A percentile compares a stretch with the other conserved stretches of the same genome.
These are phyloP conservation scores for Danionella dracula DNA, from an alignment of 2,797 vertebrate species.

Conservation along the genomic window DNA sequence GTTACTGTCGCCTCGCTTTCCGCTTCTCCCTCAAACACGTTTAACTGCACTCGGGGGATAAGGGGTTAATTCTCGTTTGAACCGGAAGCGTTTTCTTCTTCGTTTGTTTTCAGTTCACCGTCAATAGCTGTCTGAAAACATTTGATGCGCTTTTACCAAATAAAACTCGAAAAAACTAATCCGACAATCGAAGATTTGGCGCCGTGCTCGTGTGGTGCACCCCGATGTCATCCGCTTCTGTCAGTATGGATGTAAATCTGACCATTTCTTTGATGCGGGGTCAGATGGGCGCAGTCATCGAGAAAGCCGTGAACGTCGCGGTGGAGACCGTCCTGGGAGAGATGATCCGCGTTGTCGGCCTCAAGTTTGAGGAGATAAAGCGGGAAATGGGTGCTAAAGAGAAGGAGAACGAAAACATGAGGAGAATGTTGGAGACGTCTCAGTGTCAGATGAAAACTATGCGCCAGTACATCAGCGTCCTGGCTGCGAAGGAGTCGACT, in stretches of 20 bases:
- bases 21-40: no score
- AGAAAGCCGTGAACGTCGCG: conserved; percentile 70
- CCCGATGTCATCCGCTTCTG: not conserved
- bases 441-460: conserved; percentile 52
- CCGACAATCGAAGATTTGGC: not conserved
- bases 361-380: conserved; percentile 72
- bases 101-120: not conserved
- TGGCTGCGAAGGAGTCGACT: conserved; percentile 60
- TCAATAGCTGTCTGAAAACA: not conserved
- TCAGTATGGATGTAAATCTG: conserved; percentile 70
- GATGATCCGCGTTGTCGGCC: conserved; percentile 72
- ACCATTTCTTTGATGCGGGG: conserved; percentile 72
- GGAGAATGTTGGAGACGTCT: conserved; percentile 65
- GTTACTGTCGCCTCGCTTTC: no score
- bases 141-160: not conserved
- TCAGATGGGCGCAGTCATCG: conserved; percentile 72
- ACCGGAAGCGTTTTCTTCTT: conserved; percentile 12
- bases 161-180: not conserved
- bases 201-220: not conserved
- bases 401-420: conserved; percentile 70
- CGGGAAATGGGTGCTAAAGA: conserved; percentile 66
- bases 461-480: conserved; percentile 48
- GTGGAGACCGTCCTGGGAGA: conserved; percentile 75
- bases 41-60: no score
- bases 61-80: not conserved